Base-by-base conservation (phyloP, 2,113 vertebrate species). In the Melanerpes aurifrons region DNA sequence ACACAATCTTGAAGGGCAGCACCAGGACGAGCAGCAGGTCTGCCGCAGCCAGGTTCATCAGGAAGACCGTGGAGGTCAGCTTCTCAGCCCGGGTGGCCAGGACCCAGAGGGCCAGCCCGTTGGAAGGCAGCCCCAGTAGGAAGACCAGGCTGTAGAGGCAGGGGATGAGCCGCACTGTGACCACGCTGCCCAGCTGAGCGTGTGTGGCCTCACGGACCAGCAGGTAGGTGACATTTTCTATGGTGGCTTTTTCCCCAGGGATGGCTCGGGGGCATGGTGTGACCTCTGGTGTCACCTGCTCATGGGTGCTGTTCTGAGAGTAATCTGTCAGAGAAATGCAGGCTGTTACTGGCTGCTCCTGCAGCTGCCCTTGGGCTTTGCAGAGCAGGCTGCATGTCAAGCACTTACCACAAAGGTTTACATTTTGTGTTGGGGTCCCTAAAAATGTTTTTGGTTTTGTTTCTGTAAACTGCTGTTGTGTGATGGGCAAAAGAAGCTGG, bases 21-120 rank as follows among this genome's bases (percentile, higher is more conserved):
- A 94, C 95, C 35, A 97, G n/a, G 3, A 96, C 31, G 24, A 99
- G 97, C 59, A 99, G 95, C 35, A 98, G 97, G 95, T 99, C 99
- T 0, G 97, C 97, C 0, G 79, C 89, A 0, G 99, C 98, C 90
- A 99, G 94, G 97, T 99, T 99, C 94, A 98, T 98, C 59, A 99
- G 98, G 66, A 99, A 97, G 24, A 96, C 19, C 2, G 98, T 99
- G 90, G 98, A 97, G 0, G 98, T 97, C 63, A 97, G 89, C 58
- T 92, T 96, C 73, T 98, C 98, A 22, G 98, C 94, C 13, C 93
- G 73, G 15, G 97, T 97, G 37, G 98, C 76, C 96, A 99, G 97
- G 29, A 99, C 95, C 98, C 98, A 99, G 0, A 99, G 97, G 0
- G 98, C 98, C 95, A 99, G 81, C 5, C 93, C 95, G 5, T 99